Evolutionary conservation across 2,113 vertebrate species (phyloP).

Genomic region (Choloepus hoffmanni): DNA sequence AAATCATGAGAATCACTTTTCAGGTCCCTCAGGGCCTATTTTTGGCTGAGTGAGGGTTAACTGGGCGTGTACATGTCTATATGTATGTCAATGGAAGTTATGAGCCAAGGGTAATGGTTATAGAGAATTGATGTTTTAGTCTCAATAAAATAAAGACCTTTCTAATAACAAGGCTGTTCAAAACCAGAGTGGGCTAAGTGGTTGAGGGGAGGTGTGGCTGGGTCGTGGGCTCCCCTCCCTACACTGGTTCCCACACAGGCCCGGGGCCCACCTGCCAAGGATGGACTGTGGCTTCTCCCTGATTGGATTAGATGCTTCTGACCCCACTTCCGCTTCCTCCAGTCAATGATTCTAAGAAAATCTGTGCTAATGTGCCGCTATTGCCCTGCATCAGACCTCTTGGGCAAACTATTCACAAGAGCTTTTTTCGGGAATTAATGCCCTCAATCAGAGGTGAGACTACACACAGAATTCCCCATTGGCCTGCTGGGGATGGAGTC

Average conservation of each 20-base stretch:
- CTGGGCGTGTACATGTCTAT: neutral
- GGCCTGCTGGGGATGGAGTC: neutral
- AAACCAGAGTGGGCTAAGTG: neutral
- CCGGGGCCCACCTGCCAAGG: accelerated
- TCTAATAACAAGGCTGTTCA: neutral
- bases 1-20: neutral
- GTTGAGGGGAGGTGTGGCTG: neutral
- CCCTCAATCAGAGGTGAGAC: slow-evolving; percentile 1
- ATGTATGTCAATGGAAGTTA: neutral
- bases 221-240: neutral
- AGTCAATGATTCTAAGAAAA: neutral
- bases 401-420: neutral
- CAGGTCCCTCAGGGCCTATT: neutral
- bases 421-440: neutral
- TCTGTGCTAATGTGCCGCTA: neutral
- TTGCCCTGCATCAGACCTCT: neutral
- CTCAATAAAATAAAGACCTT: neutral
- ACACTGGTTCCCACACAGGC: neutral
- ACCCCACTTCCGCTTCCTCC: neutral
- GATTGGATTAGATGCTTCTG: neutral
- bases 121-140: neutral
- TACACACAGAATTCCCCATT: neutral
- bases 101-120: neutral
- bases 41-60: neutral
- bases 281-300: neutral